Evolutionary conservation across 2,797 vertebrate species (phyloP).

Genomic region (Periophthalmus magnuspinnatus): DNA sequence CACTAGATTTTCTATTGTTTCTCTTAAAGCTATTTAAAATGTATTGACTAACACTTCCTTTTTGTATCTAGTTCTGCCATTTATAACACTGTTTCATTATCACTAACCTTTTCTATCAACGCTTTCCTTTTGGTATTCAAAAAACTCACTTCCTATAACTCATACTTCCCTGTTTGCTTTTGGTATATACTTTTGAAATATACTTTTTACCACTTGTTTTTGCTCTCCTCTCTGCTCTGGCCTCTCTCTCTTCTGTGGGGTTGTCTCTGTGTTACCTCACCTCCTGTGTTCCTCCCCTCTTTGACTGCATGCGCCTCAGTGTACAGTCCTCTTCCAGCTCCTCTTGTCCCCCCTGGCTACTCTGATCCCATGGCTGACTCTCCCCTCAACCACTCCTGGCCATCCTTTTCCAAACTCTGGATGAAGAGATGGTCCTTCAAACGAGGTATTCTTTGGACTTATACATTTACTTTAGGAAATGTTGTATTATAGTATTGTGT

Average conservation of each 20-base stretch:
- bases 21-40: background rate
- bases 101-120: background rate
- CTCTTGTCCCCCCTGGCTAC: conserved; percentile 47
- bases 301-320: conserved; percentile 41
- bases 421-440: conserved; percentile 96
- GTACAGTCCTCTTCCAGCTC: conserved; percentile 44
- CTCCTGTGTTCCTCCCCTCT: conserved; percentile 12
- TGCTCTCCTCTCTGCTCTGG: conserved; percentile 12
- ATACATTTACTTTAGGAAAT: background rate
- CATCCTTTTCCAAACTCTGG: conserved; percentile 92
- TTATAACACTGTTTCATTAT: conserved; percentile 11
- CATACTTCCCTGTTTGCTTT: background rate
- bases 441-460: conserved; percentile 83
- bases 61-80: conserved; percentile 32
- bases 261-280: background rate
- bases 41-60: conserved; percentile 51
- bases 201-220: background rate
- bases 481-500: background rate
- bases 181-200: background rate
- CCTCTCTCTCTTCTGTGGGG: conserved; percentile 15
- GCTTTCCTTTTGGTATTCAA: background rate
- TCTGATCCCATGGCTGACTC: conserved; percentile 85
- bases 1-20: background rate
- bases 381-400: conserved; percentile 94
- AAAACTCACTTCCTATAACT: background rate